These are phyloP conservation scores for Ormyrus labotus DNA, from an alignment of 2,888 invertebrate species.

Conservation along the genomic window DNA sequence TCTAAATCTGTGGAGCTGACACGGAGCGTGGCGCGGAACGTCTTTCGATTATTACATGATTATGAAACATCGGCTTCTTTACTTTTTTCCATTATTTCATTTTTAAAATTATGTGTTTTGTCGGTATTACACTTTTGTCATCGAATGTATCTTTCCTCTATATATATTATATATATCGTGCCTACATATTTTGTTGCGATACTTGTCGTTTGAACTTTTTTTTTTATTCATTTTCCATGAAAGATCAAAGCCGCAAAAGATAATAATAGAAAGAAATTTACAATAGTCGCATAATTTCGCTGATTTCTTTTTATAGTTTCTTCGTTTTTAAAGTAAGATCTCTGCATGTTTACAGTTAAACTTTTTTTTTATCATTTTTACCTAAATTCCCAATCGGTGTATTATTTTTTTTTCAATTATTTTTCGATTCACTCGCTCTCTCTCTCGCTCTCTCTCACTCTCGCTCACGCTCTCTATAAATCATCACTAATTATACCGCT, in stretches of 20 bases:
- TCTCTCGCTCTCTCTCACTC: constrained; percentile 56
- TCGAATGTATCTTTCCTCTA: constrained; percentile 25
- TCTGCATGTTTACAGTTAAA: constrained; percentile 50
- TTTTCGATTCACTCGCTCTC: constrained; percentile 52
- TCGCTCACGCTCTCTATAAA: constrained; percentile 57
- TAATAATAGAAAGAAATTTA: constrained; percentile 51
- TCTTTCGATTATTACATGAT: constrained; percentile 53
- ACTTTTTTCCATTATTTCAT: constrained; percentile 23
- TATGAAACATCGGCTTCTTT: constrained; percentile 50
- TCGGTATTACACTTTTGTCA: constrained; percentile 22
- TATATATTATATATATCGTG: constrained; percentile 50
- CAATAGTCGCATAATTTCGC: constrained; percentile 55
- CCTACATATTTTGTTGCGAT: constrained; percentile 55
- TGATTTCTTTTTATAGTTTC: constrained; percentile 49
- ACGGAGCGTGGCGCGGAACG: constrained; percentile 57
- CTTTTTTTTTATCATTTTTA: constrained; percentile 59
- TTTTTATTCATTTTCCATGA: constrained; percentile 40
- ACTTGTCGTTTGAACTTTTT: constrained; percentile 43
- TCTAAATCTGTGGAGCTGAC: constrained; percentile 54
- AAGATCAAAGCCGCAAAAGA: constrained; percentile 53
- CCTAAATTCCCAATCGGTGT: constrained; percentile 47
- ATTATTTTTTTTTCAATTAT: constrained; percentile 36
- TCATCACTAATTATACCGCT: constrained; percentile 68
- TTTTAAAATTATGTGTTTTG: constrained; percentile 22
- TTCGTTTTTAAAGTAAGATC: constrained; percentile 47